Percentiles rank a stretch among this genome's conserved stretches.
These are phyloP conservation scores for Nannobrachium achirus DNA, from an alignment of 2,113 vertebrate genomes.

Conservation along the genomic window DNA sequence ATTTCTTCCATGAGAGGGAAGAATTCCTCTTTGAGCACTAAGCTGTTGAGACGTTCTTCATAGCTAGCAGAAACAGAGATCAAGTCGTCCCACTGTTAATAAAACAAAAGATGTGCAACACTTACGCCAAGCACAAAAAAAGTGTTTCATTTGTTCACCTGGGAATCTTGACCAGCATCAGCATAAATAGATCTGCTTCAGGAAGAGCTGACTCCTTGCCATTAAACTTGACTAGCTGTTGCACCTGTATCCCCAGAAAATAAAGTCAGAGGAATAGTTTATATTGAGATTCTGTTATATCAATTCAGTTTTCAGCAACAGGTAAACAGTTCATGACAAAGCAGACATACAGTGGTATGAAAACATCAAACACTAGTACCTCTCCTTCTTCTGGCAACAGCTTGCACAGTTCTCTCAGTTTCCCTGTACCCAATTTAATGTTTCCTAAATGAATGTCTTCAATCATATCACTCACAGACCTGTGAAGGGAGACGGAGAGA, in stretches of 20 bases:
- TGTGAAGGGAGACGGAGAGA: slow-evolving; percentile 33
- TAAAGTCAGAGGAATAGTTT: background rate
- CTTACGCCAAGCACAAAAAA: background rate
- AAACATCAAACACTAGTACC: slow-evolving; percentile 57
- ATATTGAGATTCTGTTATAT: background rate
- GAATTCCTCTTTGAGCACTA: slow-evolving; percentile 85
- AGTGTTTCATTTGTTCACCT: slow-evolving; percentile 64
- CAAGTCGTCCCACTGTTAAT: background rate
- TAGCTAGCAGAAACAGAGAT: slow-evolving; percentile 70
- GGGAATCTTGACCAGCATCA: slow-evolving; percentile 77
- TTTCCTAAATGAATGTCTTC: slow-evolving; percentile 74
- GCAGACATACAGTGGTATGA: background rate
- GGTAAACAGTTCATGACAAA: background rate
- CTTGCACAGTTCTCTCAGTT: slow-evolving; percentile 79
- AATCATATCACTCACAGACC: slow-evolving; percentile 70
- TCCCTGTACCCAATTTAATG: slow-evolving; percentile 74
- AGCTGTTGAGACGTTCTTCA: slow-evolving; percentile 71
- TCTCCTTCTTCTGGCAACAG: slow-evolving; percentile 82
- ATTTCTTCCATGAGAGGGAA: slow-evolving; percentile 74
- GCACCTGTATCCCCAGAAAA: slow-evolving; percentile 64
- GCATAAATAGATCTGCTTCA: slow-evolving; percentile 82
- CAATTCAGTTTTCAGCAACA: background rate
- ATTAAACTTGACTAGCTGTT: slow-evolving; percentile 72
- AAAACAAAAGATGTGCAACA: background rate
- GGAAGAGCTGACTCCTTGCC: slow-evolving; percentile 70